phyloP scores from a whole-genome alignment of 2,888 invertebrate genomes.

The Acanthococcus lagerstroemiae region DNA sequence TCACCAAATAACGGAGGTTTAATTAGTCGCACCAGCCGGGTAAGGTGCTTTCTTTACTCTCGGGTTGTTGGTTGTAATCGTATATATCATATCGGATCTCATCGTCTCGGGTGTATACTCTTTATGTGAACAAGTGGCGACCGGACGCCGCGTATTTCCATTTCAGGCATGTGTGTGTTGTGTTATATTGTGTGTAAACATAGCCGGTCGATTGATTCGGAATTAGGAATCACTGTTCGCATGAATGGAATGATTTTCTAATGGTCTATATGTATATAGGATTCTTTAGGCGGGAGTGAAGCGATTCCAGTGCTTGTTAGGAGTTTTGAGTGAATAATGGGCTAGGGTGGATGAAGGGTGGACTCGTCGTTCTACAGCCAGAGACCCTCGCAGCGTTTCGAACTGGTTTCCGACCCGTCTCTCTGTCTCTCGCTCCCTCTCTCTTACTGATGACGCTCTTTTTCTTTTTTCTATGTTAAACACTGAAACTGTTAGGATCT shows the following conservation, averaged over 20 bases:
- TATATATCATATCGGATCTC: too few species aligned
- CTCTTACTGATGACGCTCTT: not conserved
- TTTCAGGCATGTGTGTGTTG: not conserved
- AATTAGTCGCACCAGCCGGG: too few species aligned
- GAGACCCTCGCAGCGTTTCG: constrained; percentile 20
- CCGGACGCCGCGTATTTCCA: not conserved
- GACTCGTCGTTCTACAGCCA: constrained; percentile 1
- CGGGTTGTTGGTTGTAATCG: too few species aligned
- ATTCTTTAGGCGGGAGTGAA: constrained; percentile 5
- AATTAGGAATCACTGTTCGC: constrained; percentile 18
- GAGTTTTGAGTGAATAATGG: constrained; percentile 29
- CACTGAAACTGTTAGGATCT: constrained; percentile 20
- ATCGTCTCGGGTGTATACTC: too few species aligned
- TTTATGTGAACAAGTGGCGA: not conserved
- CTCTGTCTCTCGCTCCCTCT: not conserved
- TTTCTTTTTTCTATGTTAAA: not conserved
- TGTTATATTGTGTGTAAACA: not conserved
- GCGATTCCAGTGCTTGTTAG: constrained; percentile 26
- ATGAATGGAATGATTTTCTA: constrained; percentile 24
- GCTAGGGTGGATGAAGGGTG: constrained; percentile 19
- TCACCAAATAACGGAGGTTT: too few species aligned
- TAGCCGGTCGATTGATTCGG: not conserved
- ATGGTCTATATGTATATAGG: not conserved
- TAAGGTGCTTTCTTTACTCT: too few species aligned
- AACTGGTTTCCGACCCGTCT: constrained; percentile 15